Evolutionary conservation across 2,113 vertebrate species (phyloP).

Genomic region (Phyllopteryx taeniolatus): DNA sequence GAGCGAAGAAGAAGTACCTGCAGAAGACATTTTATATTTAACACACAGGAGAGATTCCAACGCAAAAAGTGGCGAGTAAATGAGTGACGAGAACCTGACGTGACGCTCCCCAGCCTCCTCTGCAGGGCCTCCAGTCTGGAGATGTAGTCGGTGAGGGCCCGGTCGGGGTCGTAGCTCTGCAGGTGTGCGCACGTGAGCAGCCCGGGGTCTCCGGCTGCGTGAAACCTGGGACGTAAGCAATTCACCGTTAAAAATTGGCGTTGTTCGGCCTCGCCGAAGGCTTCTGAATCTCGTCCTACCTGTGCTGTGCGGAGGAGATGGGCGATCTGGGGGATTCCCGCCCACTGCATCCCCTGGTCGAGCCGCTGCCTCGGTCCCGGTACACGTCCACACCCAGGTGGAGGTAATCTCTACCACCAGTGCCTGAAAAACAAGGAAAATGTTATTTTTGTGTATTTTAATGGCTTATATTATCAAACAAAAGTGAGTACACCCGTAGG

Average conservation of each 20-base stretch:
- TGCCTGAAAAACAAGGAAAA: conserved; percentile 63
- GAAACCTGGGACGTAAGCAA: conserved; percentile 69
- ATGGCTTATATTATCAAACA: no score
- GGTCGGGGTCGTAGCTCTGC: conserved; percentile 93
- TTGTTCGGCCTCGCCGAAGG: background rate
- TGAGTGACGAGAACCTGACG: conserved; percentile 76
- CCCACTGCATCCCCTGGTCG: conserved; percentile 80
- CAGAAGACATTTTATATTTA: background rate
- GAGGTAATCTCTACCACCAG: conserved; percentile 80
- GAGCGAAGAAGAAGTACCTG: conserved; percentile 80
- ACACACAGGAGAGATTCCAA: background rate
- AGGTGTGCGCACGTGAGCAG: conserved; percentile 84
- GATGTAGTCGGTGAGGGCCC: conserved; percentile 94
- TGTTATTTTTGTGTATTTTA: background rate
- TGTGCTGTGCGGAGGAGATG: conserved; percentile 75
- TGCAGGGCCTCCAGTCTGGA: conserved; percentile 89
- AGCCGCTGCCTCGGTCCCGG: conserved; percentile 73
- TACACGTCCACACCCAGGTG: conserved; percentile 79
- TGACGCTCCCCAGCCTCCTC: conserved; percentile 85
- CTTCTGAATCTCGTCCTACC: conserved; percentile 52
- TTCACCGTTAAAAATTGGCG: background rate
- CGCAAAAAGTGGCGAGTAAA: background rate
- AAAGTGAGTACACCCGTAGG: background rate
- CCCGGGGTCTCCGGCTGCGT: conserved; percentile 68
- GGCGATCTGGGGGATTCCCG: conserved; percentile 81